Conservation (phyloP, 2,113 vertebrate genomes). For the Nycticorax nycticorax region DNA sequence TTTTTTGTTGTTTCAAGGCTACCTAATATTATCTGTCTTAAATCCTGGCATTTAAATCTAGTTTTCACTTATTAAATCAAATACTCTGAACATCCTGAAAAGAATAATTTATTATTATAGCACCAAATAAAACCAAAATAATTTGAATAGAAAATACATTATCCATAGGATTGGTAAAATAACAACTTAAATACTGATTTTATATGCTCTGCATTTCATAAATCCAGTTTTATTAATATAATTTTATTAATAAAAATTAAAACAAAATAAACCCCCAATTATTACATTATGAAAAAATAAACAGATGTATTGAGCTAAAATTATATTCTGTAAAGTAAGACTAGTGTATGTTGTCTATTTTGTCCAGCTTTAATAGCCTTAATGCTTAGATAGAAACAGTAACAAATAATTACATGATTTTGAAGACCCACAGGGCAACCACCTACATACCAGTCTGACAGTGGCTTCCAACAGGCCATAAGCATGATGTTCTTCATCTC, state of each 20-base stretch:
- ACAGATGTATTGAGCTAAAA: neutral
- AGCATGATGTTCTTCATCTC: neutral
- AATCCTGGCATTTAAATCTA: neutral
- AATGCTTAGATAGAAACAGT: neutral
- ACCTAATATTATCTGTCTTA: neutral
- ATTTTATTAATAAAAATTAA: neutral
- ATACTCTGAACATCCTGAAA: neutral
- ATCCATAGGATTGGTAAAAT: neutral
- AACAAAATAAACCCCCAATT: neutral
- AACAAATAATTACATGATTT: neutral
- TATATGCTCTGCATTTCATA: neutral
- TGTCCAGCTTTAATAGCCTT: neutral
- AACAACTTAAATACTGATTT: neutral
- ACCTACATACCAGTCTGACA: neutral
- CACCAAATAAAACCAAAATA: neutral
- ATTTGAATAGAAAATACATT: neutral
- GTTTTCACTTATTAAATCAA: neutral
- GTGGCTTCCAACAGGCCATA: neutral
- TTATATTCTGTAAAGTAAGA: neutral
- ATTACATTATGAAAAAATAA: neutral
- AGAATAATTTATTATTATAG: neutral
- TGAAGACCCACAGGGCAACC: neutral
- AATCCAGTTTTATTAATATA: neutral
- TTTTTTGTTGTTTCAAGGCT: neutral
- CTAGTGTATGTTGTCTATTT: neutral